These are phyloP conservation scores for Muschampia plurimacula DNA, from an alignment of 2,888 invertebrate species.

Conservation along the genomic window DNA sequence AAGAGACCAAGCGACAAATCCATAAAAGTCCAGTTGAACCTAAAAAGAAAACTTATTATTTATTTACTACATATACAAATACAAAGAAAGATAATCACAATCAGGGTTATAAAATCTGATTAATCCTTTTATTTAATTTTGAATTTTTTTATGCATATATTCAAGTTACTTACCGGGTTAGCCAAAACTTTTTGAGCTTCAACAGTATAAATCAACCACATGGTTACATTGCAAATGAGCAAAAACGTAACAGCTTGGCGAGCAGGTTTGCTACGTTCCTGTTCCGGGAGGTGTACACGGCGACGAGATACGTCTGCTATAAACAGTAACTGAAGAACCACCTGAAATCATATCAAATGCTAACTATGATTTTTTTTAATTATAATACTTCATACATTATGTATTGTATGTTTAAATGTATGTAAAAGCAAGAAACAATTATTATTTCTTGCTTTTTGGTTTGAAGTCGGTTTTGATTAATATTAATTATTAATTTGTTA, in stretches of 20 bases:
- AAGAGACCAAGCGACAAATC: constrained; percentile 94
- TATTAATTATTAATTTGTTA: too few species aligned
- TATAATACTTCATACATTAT: too few species aligned
- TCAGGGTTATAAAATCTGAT: not conserved
- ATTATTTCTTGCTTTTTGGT: too few species aligned
- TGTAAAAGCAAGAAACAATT: too few species aligned
- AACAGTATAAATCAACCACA: constrained; percentile 98
- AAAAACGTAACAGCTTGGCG: constrained; percentile 98
- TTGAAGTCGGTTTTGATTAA: too few species aligned
- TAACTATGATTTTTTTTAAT: not conserved
- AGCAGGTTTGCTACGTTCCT: constrained; percentile 97
- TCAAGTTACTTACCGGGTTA: constrained; percentile 88
- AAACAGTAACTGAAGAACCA: constrained; percentile 96
- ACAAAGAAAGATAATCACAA: not conserved
- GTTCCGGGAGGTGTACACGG: constrained; percentile 95
- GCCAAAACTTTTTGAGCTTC: constrained; percentile 97
- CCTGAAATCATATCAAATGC: constrained; percentile 73
- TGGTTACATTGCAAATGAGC: constrained; percentile 97
- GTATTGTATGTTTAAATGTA: too few species aligned
- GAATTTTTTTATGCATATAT: not conserved
- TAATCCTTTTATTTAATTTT: not conserved
- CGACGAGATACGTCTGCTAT: constrained; percentile 97
- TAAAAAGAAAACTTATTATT: constrained; percentile 54
- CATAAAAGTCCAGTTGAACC: constrained; percentile 96
- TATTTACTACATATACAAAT: too few species aligned